Base-by-base conservation (phyloP, 2,113 vertebrate genomes). In the Paramisgurnus dabryanus region DNA sequence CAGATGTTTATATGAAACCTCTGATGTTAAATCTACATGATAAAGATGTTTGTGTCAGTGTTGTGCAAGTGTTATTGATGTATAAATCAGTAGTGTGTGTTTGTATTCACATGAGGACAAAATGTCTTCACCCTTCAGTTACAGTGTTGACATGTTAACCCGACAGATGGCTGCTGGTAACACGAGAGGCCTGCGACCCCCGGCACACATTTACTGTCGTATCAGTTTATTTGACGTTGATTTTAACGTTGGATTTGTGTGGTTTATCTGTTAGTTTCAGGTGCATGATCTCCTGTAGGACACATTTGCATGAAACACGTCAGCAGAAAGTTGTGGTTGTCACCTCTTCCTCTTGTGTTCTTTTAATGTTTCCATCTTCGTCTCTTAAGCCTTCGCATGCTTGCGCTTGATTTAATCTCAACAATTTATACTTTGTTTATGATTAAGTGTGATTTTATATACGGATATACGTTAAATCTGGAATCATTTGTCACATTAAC, bases 101-200 rank as follows among this genome's bases (percentile, higher is more conserved):
- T 60, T 27, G 67, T 27, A 34, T 64, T 34, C 9, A 6, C 13
- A 34, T 11, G 8, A 76, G 88, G 67, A 89, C 89, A 87, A 67
- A 84, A 80, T 88, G 84, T 89, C 76, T 64, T 78, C 76, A 72
- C n/a, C 40, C 55, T 27, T 66, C 18, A 53, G 49, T 9, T 8
- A 41, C 66, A 6, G 69, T 61, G 43, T 73, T 40, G 45, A 58
- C 17, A 80, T 73, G 82, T 78, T 70, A 72, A 81, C 69, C 67
- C 58, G 65, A 75, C 83, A 83, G 83, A 60, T 66, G 73, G 61
- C 55, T 13, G 61, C 55, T 13, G 41, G 83, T 78, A 78, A 86
- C 57, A 45, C 12, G 78, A 86, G 80, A 83, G 39, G 41, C 45
- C 55, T 58, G 55, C n/a, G 55, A 18, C 55, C n/a, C 17, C 55